A percentile compares a stretch with the other conserved stretches of the same genome.
Evolutionary conservation across 1,140 invertebrate genomes (phyloP).

Genomic region (Rhagoletis zephyria): DNA sequence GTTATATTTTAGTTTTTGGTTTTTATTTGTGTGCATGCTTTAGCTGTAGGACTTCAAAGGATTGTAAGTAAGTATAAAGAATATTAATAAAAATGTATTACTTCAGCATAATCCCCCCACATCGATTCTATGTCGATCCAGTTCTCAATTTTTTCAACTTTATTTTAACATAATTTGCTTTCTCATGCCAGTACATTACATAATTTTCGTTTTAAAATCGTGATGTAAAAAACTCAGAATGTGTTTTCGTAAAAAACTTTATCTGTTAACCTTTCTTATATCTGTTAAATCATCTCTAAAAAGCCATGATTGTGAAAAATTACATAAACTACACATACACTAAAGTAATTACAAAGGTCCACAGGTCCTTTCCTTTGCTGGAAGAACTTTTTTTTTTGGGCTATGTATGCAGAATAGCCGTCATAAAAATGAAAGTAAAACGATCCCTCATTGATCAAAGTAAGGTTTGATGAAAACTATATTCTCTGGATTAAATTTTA

Average conservation of each 20-base stretch:
- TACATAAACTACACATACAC: neutral
- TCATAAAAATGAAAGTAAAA: too few species aligned
- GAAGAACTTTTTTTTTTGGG: too few species aligned
- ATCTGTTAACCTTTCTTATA: constrained; percentile 8
- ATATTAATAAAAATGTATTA: too few species aligned
- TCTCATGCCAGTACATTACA: neutral
- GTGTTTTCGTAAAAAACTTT: constrained; percentile 36
- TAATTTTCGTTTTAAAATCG: neutral
- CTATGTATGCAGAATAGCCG: too few species aligned
- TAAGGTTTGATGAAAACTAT: too few species aligned
- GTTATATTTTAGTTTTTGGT: neutral
- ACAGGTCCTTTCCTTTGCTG: too few species aligned
- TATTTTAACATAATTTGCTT: neutral
- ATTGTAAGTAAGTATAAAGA: neutral
- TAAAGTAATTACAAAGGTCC: neutral
- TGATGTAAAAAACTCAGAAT: constrained; percentile 60
- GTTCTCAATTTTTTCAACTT: neutral
- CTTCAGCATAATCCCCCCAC: too few species aligned
- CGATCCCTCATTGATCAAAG: too few species aligned
- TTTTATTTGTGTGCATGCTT: constrained; percentile 42
- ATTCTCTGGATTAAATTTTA: too few species aligned
- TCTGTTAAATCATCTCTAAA: neutral
- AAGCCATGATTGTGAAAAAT: constrained; percentile 6
- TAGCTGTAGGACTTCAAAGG: neutral
- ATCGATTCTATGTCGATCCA: neutral